Evolutionary conservation across 2,797 vertebrate genomes (phyloP).

Genomic region (Austrolebias charrua): DNA sequence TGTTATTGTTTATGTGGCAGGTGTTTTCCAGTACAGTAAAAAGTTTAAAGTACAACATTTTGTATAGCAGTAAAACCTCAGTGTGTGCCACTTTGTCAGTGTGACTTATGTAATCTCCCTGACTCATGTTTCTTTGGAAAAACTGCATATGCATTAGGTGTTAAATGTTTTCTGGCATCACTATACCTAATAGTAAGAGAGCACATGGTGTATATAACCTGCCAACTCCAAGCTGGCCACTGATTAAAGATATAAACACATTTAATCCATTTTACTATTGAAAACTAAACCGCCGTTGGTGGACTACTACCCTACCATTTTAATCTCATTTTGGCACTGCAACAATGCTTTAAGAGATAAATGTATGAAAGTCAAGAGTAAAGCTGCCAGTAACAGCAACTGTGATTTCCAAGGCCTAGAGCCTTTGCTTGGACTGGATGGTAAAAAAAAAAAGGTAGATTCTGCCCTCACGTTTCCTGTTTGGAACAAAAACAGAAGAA

Average conservation of each 20-base stretch:
- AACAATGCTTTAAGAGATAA: background rate
- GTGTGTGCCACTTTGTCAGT: too few relatives aligned
- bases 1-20: slow-evolving; percentile 27
- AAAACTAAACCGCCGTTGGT: slow-evolving; percentile 16
- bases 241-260: slow-evolving; percentile 38
- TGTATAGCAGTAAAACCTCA: background rate
- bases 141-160: slow-evolving; percentile 7
- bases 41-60: slow-evolving; percentile 23
- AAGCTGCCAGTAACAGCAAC: too few relatives aligned
- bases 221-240: too few relatives aligned
- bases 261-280: slow-evolving; percentile 31
- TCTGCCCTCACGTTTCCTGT: too few relatives aligned
- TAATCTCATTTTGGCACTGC: slow-evolving; percentile 21
- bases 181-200: slow-evolving; percentile 16
- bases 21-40: slow-evolving; percentile 36
- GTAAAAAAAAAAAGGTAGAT: too few relatives aligned
- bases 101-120: too few relatives aligned
- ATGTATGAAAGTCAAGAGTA: slow-evolving; percentile 14
- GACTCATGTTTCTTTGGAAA: too few relatives aligned
- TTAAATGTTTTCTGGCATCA: slow-evolving; percentile 42
- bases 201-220: background rate
- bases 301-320: slow-evolving; percentile 15
- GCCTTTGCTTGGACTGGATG: background rate
- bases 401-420: too few relatives aligned
- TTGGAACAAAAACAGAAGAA: too few relatives aligned